Percentiles rank a stretch among this genome's conserved stretches.
Evolutionary conservation across 2,888 invertebrate genomes (phyloP).

Genomic region (Nephrotoma flavescens): DNA sequence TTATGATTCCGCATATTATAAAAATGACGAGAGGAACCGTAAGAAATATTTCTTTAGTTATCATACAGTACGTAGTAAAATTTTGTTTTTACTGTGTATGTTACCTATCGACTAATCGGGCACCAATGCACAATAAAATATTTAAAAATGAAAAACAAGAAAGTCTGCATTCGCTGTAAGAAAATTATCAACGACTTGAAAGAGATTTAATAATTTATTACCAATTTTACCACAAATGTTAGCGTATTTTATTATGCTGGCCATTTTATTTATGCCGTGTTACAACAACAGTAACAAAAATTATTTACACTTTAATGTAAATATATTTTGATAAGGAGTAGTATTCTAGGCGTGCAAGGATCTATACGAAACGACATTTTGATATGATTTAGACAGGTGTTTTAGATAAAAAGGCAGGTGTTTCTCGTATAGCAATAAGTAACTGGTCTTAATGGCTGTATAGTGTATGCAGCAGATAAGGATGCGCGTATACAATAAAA

Average conservation of each 20-base stretch:
- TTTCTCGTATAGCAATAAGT: background rate
- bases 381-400: background rate
- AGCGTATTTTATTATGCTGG: background rate
- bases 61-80: background rate
- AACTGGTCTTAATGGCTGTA: background rate
- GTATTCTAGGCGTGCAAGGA: background rate
- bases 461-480: background rate
- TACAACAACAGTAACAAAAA: background rate
- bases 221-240: background rate
- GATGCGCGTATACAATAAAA: background rate
- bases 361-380: background rate
- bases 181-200: background rate
- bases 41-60: background rate
- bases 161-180: background rate
- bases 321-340: background rate
- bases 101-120: background rate
- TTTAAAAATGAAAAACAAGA: background rate
- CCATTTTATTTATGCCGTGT: background rate
- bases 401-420: background rate
- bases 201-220: background rate
- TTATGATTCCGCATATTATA: background rate
- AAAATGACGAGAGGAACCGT: background rate
- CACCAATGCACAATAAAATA: background rate
- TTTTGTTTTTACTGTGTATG: background rate
- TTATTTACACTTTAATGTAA: background rate